Conservation (phyloP, 2,888 invertebrate species). For the Cotesia congregata region DNA sequence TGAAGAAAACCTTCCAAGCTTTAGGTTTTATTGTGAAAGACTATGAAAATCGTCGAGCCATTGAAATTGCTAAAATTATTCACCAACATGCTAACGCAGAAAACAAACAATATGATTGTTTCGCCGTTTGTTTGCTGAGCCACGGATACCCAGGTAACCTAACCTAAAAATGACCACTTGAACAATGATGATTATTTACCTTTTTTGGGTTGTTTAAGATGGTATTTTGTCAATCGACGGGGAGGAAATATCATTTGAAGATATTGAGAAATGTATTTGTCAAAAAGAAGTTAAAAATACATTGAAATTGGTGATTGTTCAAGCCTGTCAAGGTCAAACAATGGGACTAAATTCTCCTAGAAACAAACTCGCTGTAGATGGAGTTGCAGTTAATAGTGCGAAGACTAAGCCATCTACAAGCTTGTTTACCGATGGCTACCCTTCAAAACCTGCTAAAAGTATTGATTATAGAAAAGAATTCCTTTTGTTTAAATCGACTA, state of each 20-base stretch:
- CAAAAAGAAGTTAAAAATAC: not conserved
- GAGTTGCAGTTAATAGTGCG: not conserved
- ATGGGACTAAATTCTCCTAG: not conserved
- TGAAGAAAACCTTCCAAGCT: conserved; percentile 17
- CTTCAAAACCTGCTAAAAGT: not conserved
- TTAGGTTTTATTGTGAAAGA: not conserved
- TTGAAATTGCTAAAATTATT: conserved; percentile 3
- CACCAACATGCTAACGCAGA: not conserved
- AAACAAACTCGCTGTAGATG: conserved; percentile 18
- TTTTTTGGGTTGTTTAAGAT: conserved; percentile 1
- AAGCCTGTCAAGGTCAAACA: conserved; percentile 37
- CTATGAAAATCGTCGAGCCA: not conserved
- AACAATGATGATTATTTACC: not conserved
- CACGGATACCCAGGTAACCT: conserved; percentile 31
- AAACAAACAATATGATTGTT: conserved; percentile 14
- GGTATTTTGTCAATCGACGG: conserved; percentile 27
- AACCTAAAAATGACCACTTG: not conserved
- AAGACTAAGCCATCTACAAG: not conserved
- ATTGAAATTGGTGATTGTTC: conserved; percentile 33
- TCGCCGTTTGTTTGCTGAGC: conserved; percentile 31
- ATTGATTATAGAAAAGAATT: conserved; percentile 14
- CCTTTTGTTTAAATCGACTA: conserved; percentile 26
- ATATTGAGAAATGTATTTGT: conserved; percentile 28
- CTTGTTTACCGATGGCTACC: not conserved
- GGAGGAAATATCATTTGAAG: conserved; percentile 18